A percentile compares a stretch with the other conserved stretches of the same genome.
phyloP scores from a whole-genome alignment of 1,140 invertebrate genomes.

The Campodea augens region DNA sequence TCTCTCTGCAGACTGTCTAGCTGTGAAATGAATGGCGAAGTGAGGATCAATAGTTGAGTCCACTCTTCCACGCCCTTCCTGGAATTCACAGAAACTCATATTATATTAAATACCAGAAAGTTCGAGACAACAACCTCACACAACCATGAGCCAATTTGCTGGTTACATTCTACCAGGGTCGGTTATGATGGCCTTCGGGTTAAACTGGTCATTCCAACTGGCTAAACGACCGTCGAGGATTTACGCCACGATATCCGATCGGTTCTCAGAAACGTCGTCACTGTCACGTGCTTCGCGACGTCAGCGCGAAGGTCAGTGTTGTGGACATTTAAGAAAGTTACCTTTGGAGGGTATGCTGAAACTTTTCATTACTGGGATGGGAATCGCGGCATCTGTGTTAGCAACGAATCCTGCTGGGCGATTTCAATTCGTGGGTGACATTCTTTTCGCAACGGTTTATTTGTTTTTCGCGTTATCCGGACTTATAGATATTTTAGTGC shows the following conservation, averaged over 20 bases:
- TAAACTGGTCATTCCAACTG: not conserved
- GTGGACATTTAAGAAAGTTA: not conserved
- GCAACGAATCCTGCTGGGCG: conserved; percentile 8
- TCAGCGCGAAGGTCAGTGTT: not conserved
- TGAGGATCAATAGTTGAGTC: no score
- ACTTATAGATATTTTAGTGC: conserved; percentile 24
- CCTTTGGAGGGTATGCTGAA: conserved; percentile 13
- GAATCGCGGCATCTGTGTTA: conserved; percentile 11
- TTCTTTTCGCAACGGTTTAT: conserved; percentile 25
- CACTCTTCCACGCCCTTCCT: no score
- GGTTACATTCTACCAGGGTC: not conserved
- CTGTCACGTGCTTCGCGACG: not conserved
- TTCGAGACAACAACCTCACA: no score
- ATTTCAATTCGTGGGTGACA: conserved; percentile 18
- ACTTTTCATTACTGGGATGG: conserved; percentile 11
- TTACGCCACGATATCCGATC: not conserved
- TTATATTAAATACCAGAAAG: no score
- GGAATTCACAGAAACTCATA: no score
- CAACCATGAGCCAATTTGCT: not conserved
- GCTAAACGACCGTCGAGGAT: not conserved
- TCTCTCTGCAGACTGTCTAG: no score
- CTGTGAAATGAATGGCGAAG: no score
- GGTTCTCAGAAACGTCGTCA: not conserved
- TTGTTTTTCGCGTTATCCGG: conserved; percentile 27
- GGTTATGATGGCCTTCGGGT: not conserved